Base-by-base conservation (phyloP, 2,113 vertebrate genomes). In the Morone chrysops region DNA sequence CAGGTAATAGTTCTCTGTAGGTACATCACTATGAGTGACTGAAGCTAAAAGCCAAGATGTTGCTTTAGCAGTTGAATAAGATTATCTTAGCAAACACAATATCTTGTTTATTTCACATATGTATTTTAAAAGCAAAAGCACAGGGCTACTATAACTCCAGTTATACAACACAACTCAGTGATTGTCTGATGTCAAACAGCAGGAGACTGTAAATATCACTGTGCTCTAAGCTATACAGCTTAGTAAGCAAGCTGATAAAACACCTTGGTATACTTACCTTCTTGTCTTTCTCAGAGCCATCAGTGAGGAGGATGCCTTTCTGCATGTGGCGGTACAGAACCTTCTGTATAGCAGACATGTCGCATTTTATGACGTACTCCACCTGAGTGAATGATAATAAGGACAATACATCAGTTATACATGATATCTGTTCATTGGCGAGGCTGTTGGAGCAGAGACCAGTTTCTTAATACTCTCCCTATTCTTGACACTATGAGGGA, bases 281-380 rank as follows among this genome's bases (percentile, higher is more conserved):
- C 93, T 99, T 99, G 88, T 99, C 98, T 84, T 99, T 99, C 94
- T 99, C 98, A 1, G 98, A 99, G 72, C 98, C 98, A 2, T 99
- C 98, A 0, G 98, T 99, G 53, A 99, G 98, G n/a, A 99, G 97
- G 86, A 99, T 99, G 20, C 98, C 98, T 88, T 97, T 99, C 93
- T 99, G 98, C 98, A 99, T 99, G 83, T 99, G 98, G 54, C 98
- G 96, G 77, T 99, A 99, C 25, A 99, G 92, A 78, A 99, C 97
- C 94, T 98, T 99, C 91, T 99, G 98, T 63, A 99, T 97, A 20
- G 98, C 98, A 20, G 98, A 98, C 98, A 99, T 99, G 92, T 99
- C 98, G 78, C 98, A 99, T 80, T 99, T 99, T 79, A 99, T 95
- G 83, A 99, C 98, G 9, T 99, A 99, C 86, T 99, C 98, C 92